These are phyloP conservation scores for Timema cristinae DNA, from an alignment of 2,888 invertebrate genomes.

Conservation along the genomic window DNA sequence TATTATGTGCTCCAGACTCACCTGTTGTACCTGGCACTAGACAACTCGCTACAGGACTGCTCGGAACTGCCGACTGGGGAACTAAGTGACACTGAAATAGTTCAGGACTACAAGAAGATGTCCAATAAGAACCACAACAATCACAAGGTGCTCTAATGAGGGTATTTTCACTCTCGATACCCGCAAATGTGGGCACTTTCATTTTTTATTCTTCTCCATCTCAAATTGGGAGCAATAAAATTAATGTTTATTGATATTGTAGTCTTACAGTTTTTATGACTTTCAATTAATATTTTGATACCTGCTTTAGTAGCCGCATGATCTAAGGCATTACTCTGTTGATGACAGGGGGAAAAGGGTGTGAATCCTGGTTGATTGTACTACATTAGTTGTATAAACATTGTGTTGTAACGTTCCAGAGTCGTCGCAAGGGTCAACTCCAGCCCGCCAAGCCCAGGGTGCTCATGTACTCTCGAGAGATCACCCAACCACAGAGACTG, in stretches of 20 bases:
- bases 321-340: no score
- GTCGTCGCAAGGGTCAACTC: slow-evolving; percentile 49
- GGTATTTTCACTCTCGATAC: no score
- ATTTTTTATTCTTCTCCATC: no score
- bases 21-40: slow-evolving; percentile 69
- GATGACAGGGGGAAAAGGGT: no score
- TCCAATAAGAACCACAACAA: slow-evolving; percentile 36
- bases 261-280: no score
- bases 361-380: no score
- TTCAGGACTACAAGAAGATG: slow-evolving; percentile 69
- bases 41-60: slow-evolving; percentile 75
- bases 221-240: no score
- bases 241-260: no score
- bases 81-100: slow-evolving; percentile 67
- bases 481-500: slow-evolving; percentile 47
- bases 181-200: no score
- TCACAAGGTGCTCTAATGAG: slow-evolving; percentile 18
- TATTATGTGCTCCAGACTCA: slow-evolving; percentile 50
- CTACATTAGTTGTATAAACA: not conserved
- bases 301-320: no score
- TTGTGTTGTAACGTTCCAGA: slow-evolving; percentile 30
- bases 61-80: slow-evolving; percentile 63
- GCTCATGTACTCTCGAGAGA: slow-evolving; percentile 56
- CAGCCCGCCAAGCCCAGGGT: slow-evolving; percentile 61
- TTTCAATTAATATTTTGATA: no score